These are phyloP conservation scores for Castor canadensis DNA, from an alignment of 2,113 vertebrate species.

Conservation along the genomic window DNA sequence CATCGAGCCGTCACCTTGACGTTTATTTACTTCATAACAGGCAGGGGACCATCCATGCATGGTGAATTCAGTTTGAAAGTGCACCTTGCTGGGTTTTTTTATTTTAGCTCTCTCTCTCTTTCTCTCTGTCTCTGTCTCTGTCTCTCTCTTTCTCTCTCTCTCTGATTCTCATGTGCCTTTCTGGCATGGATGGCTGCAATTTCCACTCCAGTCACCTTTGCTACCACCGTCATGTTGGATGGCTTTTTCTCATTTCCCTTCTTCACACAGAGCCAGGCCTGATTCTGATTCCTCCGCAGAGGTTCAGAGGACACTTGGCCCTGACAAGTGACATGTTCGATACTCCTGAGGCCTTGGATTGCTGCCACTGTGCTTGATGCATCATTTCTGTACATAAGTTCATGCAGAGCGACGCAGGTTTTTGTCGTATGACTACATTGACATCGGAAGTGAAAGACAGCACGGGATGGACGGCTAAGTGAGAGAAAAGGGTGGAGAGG, in stretches of 20 bases:
- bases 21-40: neutral
- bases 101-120: too few relatives aligned
- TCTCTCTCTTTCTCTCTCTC: neutral
- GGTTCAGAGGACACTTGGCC: neutral
- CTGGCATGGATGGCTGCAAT: neutral
- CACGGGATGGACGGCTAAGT: too few relatives aligned
- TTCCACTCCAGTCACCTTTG: neutral
- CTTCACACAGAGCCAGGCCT: neutral
- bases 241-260: neutral
- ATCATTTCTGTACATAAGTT: neutral
- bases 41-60: neutral
- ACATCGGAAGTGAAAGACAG: neutral
- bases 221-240: neutral
- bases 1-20: neutral
- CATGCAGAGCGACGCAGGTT: accelerated
- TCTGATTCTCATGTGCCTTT: accelerated
- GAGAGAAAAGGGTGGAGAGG: neutral
- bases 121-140: too few relatives aligned
- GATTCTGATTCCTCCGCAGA: neutral
- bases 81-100: neutral
- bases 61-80: neutral
- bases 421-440: neutral
- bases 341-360: neutral
- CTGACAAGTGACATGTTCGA: neutral
- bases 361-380: accelerated